Evolutionary conservation across 2,113 vertebrate genomes (phyloP), one percentile per base, ranked within the genome.

Genomic region (Ifrita kowaldi): DNA sequence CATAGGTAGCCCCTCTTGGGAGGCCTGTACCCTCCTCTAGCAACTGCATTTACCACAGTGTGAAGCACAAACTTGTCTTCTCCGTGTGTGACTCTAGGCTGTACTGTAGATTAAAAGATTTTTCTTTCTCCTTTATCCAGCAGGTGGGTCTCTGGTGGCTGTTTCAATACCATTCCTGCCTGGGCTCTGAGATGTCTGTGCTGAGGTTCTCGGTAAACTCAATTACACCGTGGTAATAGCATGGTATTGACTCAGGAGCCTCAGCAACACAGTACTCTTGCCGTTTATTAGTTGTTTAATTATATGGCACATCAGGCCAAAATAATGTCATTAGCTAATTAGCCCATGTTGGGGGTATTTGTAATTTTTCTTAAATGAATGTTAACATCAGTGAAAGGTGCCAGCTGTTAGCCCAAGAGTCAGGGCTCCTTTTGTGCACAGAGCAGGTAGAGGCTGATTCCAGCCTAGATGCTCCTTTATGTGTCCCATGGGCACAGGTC

Each of bases 271-370:
- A 90, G 93, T 92, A 68, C 95, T 96, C 95, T 96, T 84, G 86
- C 83, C 86, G 26, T 97, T 97, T 96, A 93, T 97, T 96, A 96
- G 93, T 96, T 96, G 93, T 94, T 96, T 97, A 94, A 96, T 97
- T 97, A 96, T 96, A 90, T 87, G 80, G 93, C 95, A 69, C 94
- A 94, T 97, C 95, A 95, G 88, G 95, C 92, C 96, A 96, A 96
- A 96, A 96, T 96, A 96, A 96, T 92, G 93, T 95, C 92, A 95
- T 97, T 96, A 96, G 86, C 92, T 96, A 96, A 96, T 97, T 97
- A 95, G 88, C 80, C 85, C 50, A 17, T 75, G 82, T 92, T 94
- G 90, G 76, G 83, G 11, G 47, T 86, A 86, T 93, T 95, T 94
- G 83, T 96, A 88, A 75, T 90, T 94, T 96, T 95, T 92, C 92